Evolutionary conservation across 2,888 invertebrate genomes (phyloP), one percentile per base, ranked within the genome.

Genomic region (Itoplectis maculator): DNA sequence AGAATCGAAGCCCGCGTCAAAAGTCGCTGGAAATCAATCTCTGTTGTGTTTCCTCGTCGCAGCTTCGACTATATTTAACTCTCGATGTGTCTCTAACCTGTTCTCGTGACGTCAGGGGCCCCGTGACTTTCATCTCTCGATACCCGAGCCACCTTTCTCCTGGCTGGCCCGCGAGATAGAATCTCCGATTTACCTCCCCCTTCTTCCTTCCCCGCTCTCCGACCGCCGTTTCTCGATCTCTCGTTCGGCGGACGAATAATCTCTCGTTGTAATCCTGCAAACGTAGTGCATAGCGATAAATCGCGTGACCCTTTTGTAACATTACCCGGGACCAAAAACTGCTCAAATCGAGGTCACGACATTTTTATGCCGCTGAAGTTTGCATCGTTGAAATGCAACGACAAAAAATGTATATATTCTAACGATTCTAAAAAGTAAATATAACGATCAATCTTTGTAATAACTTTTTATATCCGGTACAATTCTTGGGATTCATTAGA

Each of bases 91-190:
- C 54, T 70, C 6, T 70, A 42, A 1, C n/a, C 66, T 11, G 68
- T 69, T 65, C 9, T 49, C 54, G 37, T 72, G 78, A 74, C 75
- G 79, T 79, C 79, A 77, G 9, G 47, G 13, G 68, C 73, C 77
- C 54, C 68, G 47, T 70, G 82, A 82, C 82, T 82, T 82, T 82
- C 82, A 82, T 82, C 69, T 77, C 37, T 20, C 20, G 70, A 13
- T 70, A 51, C 40, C 77, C 35, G 54, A 72, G 65, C 49, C 65
- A 66, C 75, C 82, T 82, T 79, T 79, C 75, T 82, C 79, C 65
- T 45, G 40, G 6, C 45, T 29, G 23, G 20, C 45, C 45, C 56
- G 70, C 23, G 56, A 56, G 45, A 56, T 70, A 45, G 42, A 56
- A 45, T 56, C 56, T 56, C 70, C 15, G 15, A 23, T 70, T 29